Base-by-base conservation (phyloP, 2,888 invertebrate genomes). In the Calliphora vomitoria region DNA sequence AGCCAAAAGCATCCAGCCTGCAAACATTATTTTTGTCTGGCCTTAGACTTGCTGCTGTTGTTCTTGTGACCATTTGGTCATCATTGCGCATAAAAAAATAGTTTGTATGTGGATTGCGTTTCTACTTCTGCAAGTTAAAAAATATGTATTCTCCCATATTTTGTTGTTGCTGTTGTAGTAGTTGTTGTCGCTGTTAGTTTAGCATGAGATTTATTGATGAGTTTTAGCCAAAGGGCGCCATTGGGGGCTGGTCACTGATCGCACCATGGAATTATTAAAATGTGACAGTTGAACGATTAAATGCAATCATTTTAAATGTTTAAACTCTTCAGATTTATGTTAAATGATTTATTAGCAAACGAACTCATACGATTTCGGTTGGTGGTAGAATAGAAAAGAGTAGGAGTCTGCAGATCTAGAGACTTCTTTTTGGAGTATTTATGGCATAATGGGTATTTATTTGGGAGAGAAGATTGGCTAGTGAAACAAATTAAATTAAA, bases 251-350 rank as follows among this genome's bases (percentile, higher is more conserved):
- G 90, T 90, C 91, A 89, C 88, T 89, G 90, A 90, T 92, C 91
- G 91, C 91, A 90, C 92, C 91, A 91, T 90, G 91, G 91, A 91
- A 91, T 92, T 92, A 92, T 92, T 92, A 91, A 92, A 92, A 92
- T 92, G 91, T 92, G 92, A 92, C 92, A 92, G 92, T 90, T 91
- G 91, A 91, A 91, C 91, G 91, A 92, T 91, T 91, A 92, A 91
- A 91, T 91, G 91, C 91, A 91, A 92, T 92, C 91, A 91, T 91
- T 91, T 91, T 89, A 89, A 90, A 89, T 90, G 87, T 82, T 87
- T 82, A 82, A 85, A 85, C 87, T 87, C 82, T 79, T 82, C 87
- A 87, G 85, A 87, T 87, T 87, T 87, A 85, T 87, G 75, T 79
- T 85, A 50, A 88, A 88, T 90, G 90, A 90, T 90, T 90, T 89